Percentiles rank a stretch among this genome's conserved stretches.
These are phyloP conservation scores for Drosophila pegasa DNA, from an alignment of 2,888 invertebrate species.

Conservation along the genomic window DNA sequence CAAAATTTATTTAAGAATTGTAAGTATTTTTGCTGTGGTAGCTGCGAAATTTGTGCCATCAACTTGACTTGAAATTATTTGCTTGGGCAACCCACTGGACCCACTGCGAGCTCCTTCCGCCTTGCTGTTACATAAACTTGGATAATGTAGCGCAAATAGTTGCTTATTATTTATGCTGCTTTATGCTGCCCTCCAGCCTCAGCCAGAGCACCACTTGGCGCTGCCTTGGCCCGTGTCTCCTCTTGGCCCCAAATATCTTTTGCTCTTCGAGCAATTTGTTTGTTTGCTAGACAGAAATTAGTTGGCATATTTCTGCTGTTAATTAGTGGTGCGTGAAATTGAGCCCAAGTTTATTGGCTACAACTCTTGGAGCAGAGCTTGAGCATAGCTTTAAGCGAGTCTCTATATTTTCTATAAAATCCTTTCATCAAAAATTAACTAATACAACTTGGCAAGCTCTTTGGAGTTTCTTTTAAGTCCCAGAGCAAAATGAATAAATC, in stretches of 20 bases:
- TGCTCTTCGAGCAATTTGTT: conserved; percentile 64
- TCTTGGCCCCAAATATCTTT: conserved; percentile 46
- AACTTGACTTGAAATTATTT: conserved; percentile 77
- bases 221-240: conserved; percentile 16
- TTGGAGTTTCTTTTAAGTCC: not conserved
- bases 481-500: not conserved
- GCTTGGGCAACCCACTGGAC: conserved; percentile 45
- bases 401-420: no score
- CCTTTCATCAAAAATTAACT: not conserved
- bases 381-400: no score
- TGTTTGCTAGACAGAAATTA: conserved; percentile 67
- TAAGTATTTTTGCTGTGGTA: conserved; percentile 71
- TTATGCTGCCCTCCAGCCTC: conserved; percentile 51
- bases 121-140: conserved; percentile 72
- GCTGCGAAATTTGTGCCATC: conserved; percentile 69
- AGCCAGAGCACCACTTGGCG: not conserved
- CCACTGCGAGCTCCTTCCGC: conserved; percentile 1
- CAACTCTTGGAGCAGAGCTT: conserved; percentile 27
- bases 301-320: conserved; percentile 75
- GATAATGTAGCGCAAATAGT: conserved; percentile 80
- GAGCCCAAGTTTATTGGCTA: conserved; percentile 28
- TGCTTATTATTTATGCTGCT: conserved; percentile 79
- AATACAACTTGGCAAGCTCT: not conserved
- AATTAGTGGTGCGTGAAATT: conserved; percentile 80
- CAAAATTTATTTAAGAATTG: conserved; percentile 80